These are phyloP conservation scores for Andrena haemorrhoa DNA, from an alignment of 2,888 invertebrate genomes.

Conservation along the genomic window DNA sequence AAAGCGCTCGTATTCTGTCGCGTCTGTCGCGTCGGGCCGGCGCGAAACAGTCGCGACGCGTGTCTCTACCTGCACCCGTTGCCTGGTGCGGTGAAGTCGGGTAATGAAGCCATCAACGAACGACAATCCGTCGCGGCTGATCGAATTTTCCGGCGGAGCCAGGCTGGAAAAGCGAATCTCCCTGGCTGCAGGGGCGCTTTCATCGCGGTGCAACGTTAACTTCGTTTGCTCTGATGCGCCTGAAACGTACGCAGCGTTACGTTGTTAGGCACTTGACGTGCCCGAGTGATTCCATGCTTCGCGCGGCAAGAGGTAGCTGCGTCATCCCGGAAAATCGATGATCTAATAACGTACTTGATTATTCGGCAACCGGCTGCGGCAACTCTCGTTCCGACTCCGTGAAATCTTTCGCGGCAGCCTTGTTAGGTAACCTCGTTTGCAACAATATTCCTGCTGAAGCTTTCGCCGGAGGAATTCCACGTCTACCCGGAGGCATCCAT, in stretches of 20 bases:
- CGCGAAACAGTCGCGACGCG: no score
- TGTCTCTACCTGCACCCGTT: not conserved
- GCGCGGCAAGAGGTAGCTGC: slow-evolving; percentile 30
- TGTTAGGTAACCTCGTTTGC: slow-evolving; percentile 15
- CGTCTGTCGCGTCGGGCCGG: no score
- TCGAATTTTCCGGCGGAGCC: slow-evolving; percentile 66
- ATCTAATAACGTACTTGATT: slow-evolving; percentile 52
- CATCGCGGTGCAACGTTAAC: slow-evolving; percentile 64
- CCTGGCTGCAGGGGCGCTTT: slow-evolving; percentile 61
- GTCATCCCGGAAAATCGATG: slow-evolving; percentile 47
- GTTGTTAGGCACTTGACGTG: slow-evolving; percentile 68
- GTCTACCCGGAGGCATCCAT: not conserved
- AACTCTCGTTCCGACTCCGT: slow-evolving; percentile 20
- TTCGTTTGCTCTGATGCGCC: slow-evolving; percentile 68
- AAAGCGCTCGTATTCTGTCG: no score
- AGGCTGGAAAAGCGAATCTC: slow-evolving; percentile 66
- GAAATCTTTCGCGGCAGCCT: slow-evolving; percentile 14
- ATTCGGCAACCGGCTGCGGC: slow-evolving; percentile 40
- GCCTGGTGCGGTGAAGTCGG: slow-evolving; percentile 32
- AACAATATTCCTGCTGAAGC: not conserved
- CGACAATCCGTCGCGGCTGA: slow-evolving; percentile 66
- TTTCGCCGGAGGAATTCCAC: not conserved
- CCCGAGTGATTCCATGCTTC: slow-evolving; percentile 50
- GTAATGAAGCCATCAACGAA: slow-evolving; percentile 63
- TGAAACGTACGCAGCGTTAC: slow-evolving; percentile 68